phyloP scores from a whole-genome alignment of 2,797 vertebrate species.

The Potorous gilbertii region DNA sequence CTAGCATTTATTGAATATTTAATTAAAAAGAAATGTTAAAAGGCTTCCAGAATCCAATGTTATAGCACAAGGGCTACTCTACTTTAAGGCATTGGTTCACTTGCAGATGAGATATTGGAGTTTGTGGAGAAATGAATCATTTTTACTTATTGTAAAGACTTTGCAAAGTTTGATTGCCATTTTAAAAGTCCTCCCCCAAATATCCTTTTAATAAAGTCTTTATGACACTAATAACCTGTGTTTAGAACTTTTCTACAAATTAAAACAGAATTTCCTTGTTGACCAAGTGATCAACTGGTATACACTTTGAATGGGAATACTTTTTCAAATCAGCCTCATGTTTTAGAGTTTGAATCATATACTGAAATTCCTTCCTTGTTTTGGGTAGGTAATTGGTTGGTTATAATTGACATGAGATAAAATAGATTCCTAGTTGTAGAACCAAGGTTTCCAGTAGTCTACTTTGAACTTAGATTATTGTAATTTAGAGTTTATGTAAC shows the following conservation, averaged over 20 bases:
- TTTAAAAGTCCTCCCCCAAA: not conserved
- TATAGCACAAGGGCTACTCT: not conserved
- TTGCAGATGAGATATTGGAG: not conserved
- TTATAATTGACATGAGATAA: conserved; percentile 23
- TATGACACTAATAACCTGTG: not conserved
- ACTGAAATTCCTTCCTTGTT: not conserved
- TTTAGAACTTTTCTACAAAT: not conserved
- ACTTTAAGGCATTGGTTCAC: not conserved
- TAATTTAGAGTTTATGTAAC: conserved; percentile 25
- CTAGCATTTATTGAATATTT: not conserved
- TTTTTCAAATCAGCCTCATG: not conserved
- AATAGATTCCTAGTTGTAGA: conserved; percentile 19
- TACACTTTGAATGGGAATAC: not conserved
- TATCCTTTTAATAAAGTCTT: not conserved
- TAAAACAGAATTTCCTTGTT: not conserved
- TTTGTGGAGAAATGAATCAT: not conserved
- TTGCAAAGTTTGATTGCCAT: not conserved
- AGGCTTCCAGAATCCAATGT: not conserved
- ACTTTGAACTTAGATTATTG: conserved; percentile 52
- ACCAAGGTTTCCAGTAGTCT: not conserved
- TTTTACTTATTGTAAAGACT: not conserved
- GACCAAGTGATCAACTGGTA: not conserved
- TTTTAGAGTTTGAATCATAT: conserved; percentile 28
- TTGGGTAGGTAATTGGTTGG: not conserved
- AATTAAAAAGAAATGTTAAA: not conserved